phyloP scores from a whole-genome alignment of 2,888 invertebrate genomes.

The Drosophila mettleri region DNA sequence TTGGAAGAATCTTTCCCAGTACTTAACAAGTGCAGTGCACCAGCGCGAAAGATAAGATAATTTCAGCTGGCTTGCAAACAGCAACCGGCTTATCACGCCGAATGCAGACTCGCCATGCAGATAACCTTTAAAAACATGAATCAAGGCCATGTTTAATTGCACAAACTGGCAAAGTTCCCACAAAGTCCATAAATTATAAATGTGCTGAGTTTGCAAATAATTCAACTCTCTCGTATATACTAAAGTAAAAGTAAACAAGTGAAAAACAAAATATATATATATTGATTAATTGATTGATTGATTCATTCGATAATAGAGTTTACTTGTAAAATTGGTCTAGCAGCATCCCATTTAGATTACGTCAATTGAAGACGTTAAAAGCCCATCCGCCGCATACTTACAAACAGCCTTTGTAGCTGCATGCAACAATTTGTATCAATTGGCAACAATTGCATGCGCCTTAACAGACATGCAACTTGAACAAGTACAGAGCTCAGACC shows the following conservation, averaged over 20 bases:
- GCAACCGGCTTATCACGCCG: slow-evolving; percentile 26
- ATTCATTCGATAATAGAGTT: neutral
- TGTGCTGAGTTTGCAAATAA: slow-evolving; percentile 20
- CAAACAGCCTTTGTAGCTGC: slow-evolving; percentile 31
- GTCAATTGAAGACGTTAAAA: slow-evolving; percentile 20
- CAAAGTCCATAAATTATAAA: slow-evolving; percentile 37
- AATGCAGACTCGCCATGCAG: slow-evolving; percentile 5
- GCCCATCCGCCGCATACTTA: slow-evolving; percentile 20
- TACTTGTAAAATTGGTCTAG: neutral
- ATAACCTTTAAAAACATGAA: slow-evolving; percentile 41
- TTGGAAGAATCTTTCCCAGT: neutral
- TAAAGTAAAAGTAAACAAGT: neutral
- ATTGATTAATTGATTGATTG: slow-evolving; percentile 7
- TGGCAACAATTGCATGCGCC: slow-evolving; percentile 61
- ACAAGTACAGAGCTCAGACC: slow-evolving; percentile 23
- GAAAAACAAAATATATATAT: neutral
- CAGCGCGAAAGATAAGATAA: slow-evolving; percentile 30
- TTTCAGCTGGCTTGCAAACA: neutral
- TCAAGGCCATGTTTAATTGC: slow-evolving; percentile 35
- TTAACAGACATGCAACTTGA: slow-evolving; percentile 47
- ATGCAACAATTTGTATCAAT: slow-evolving; percentile 72
- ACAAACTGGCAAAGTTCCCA: slow-evolving; percentile 52
- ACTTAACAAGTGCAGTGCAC: neutral
- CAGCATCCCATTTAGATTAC: slow-evolving; percentile 7
- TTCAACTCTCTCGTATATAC: neutral